Percentiles rank a stretch among this genome's conserved stretches.
These are phyloP conservation scores for Ranitomeya variabilis DNA, from an alignment of 2,113 vertebrate species.

Conservation along the genomic window DNA sequence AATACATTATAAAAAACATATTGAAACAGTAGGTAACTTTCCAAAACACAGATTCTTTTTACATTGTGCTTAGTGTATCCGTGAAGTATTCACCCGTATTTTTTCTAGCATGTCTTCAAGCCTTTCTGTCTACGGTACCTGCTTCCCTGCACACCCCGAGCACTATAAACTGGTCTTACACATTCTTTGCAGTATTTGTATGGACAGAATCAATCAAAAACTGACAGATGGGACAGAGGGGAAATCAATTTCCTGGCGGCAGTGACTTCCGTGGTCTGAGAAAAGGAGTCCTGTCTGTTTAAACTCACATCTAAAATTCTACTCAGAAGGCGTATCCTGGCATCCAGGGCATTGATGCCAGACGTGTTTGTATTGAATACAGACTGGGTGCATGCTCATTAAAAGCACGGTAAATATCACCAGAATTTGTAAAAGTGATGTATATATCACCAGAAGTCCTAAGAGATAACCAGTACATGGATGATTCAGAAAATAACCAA, in stretches of 20 bases:
- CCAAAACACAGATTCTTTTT: too few species aligned
- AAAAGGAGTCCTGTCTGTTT: neutral
- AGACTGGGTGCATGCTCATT: neutral
- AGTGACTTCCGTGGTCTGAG: neutral
- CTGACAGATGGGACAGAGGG: constrained; percentile 7
- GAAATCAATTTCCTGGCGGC: constrained; percentile 9
- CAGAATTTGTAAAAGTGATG: neutral
- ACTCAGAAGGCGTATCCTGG: constrained; percentile 15
- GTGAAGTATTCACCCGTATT: too few species aligned
- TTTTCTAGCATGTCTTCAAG: too few species aligned
- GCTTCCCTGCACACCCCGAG: neutral
- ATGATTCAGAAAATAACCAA: neutral
- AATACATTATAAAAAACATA: too few species aligned
- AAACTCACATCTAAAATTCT: neutral
- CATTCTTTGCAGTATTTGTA: neutral
- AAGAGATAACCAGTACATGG: neutral
- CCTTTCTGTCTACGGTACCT: too few species aligned
- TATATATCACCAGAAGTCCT: neutral
- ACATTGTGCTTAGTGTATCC: too few species aligned
- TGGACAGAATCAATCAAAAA: neutral
- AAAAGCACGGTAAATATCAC: neutral
- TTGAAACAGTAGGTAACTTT: too few species aligned
- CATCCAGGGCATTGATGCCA: neutral
- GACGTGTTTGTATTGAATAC: constrained; percentile 11
- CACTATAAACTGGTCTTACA: neutral